Base-by-base conservation (phyloP, 2,888 invertebrate species). In the Baccha elongata region DNA sequence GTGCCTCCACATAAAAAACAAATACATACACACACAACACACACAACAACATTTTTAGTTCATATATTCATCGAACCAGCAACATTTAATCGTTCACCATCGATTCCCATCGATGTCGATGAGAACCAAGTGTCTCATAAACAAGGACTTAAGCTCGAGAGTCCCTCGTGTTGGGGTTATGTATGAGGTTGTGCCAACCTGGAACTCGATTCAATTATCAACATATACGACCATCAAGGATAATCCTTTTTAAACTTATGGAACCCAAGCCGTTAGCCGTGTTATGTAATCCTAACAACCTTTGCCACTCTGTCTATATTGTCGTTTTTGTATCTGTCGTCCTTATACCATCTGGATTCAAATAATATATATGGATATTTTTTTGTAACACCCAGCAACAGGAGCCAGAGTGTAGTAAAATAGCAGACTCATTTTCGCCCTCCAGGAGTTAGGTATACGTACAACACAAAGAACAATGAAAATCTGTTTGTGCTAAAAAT, bases 41-140 rank as follows among this genome's bases (percentile, higher is more conserved):
- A 32, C 8, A 4, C n/a, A 13, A 40, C n/a, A 3, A 40, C 21
- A 37, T 35, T 35, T 37, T 1, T 19, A 35, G 13, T 46, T 37
- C 32, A 60, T 37, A 60, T 37, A 65, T 71, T 71, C 67, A 75
- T 71, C 81, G 71, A 71, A 42, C 46, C 50, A 67, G 75, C 60
- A 72, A 72, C 65, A 72, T 81, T 75, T 62, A 75, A 81, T 81
- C 81, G 75, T 53, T 72, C 67, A 71, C 75, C 67, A 81, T 81
- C 81, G 81, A 81, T 75, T 75, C 71, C 62, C 75, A 81, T 81
- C 75, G 81, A 81, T 81, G 75, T 71, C 75, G 81, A 81, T 81
- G 81, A 72, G 60, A 37, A 71, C 71, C 81, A 75, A 81, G 81
- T 75, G 81, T 11, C 60, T 65, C 81, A 75, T 81, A 75, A 75